Conservation (phyloP, 2,797 vertebrate genomes). For the Enteromius unitaeniatus region DNA sequence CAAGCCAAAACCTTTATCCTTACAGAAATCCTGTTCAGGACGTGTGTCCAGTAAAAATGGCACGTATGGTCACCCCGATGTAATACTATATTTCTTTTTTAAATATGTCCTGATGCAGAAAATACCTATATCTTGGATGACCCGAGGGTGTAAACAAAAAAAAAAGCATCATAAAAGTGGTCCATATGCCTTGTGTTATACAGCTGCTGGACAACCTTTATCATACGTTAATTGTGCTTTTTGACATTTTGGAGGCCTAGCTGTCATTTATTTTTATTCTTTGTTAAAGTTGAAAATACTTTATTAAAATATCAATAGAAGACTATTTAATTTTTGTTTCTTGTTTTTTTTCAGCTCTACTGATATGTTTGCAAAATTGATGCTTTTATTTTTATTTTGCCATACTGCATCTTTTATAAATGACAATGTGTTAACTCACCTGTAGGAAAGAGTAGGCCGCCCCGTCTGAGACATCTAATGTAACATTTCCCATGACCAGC, state of each 20-base stretch:
- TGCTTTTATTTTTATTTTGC: not conserved
- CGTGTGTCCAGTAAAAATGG: too few species aligned
- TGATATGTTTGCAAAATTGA: not conserved
- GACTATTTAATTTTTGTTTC: too few species aligned
- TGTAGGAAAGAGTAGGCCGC: slow-evolving; percentile 80
- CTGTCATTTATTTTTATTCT: not conserved
- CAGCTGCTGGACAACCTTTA: too few species aligned
- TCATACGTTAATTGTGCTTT: too few species aligned
- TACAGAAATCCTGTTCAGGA: too few species aligned
- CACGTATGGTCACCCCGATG: too few species aligned
- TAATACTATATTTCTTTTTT: not conserved
- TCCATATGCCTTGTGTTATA: too few species aligned
- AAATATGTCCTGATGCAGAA: not conserved
- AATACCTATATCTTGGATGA: not conserved
- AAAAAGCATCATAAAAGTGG: too few species aligned
- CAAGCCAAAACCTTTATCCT: too few species aligned
- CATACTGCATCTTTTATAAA: not conserved
- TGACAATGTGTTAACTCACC: slow-evolving; percentile 55
- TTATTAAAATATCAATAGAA: not conserved
- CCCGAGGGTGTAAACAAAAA: not conserved
- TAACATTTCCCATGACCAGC: slow-evolving; percentile 75
- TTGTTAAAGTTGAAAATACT: not conserved
- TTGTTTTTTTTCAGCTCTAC: not conserved
- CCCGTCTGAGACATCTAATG: slow-evolving; percentile 79
- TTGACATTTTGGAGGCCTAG: not conserved